phyloP scores from a whole-genome alignment of 1,140 invertebrate genomes.

The Musca domestica region DNA sequence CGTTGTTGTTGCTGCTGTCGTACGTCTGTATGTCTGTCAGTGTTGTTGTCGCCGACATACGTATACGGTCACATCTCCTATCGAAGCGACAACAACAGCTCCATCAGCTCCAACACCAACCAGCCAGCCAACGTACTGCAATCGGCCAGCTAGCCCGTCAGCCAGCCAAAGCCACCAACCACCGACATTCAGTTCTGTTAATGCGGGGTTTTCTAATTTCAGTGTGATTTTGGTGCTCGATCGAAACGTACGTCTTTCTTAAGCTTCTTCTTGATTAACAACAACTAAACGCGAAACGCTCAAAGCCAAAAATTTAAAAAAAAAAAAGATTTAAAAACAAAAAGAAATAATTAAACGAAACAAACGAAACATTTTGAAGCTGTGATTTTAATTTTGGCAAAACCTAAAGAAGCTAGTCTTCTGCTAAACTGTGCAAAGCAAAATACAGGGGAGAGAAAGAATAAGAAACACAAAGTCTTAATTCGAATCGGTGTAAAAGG shows the following conservation, averaged over 20 bases:
- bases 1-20: too few relatives aligned
- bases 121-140: conserved; percentile 22
- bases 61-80: conserved; percentile 18
- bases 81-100: background rate
- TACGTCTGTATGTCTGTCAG: too few relatives aligned
- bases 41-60: conserved; percentile 6
- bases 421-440: background rate
- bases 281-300: conserved; percentile 6
- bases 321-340: background rate
- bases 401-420: too few relatives aligned
- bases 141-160: conserved; percentile 8
- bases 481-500: too few relatives aligned
- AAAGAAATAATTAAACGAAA: too few relatives aligned
- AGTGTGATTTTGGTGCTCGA: conserved; percentile 55
- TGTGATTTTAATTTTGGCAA: too few relatives aligned
- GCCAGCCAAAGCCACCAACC: background rate
- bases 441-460: background rate
- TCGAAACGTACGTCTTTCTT: conserved; percentile 43
- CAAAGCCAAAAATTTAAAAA: background rate
- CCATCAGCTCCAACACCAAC: background rate
- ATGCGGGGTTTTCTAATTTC: conserved; percentile 32
- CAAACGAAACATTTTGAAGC: too few relatives aligned
- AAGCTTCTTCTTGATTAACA: conserved; percentile 8
- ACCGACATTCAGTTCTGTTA: conserved; percentile 20
- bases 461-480: background rate